Evolutionary conservation across 2,113 vertebrate genomes (phyloP), one percentile per base, ranked within the genome.

Genomic region (Jaculus jaculus): DNA sequence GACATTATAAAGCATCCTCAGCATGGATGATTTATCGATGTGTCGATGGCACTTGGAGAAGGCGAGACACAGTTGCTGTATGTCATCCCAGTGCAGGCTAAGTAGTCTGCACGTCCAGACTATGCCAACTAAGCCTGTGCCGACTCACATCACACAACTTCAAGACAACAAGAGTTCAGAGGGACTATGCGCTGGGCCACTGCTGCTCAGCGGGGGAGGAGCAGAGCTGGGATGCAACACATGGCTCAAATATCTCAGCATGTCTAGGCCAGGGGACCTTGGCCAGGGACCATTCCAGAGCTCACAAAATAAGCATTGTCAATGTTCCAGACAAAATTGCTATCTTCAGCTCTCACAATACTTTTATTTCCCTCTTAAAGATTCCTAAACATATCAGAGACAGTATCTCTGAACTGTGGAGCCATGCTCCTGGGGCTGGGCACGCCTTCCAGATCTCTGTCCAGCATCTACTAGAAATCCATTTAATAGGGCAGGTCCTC

Each of bases 131-230:
- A 23, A 28, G 18, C 42, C 68, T 42, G 8, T 16, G 21, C 34
- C 11, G 16, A 42, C n/a, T 42, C 42, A 5, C 0, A 9, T 30
- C 10, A 42, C 30, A 71, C 15, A 5, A 1, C 37, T 61, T 20
- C 0, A 2, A 5, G 24, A 61, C 47, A 12, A 37, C 37, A 9
- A 54, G 54, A 37, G 69, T 69, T 71, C 89, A 51, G 58, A 74
- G 26, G 13, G 32, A 2, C 51, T 30, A 63, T 54, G 2, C 0
- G 13, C 23, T 0, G 0, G 0, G 51, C 18, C n/a, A 1, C 28
- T 0, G n/a, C 7, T 69, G 68, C 24, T 47, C 1, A 42, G 34
- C 26, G 24, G 51, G 51, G 11, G 39, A 28, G 61, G 4, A 1
- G 23, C 23, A 2, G 0, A 8, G 37, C 4, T 47, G 23, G n/a